A percentile compares a stretch with the other conserved stretches of the same genome.
Evolutionary conservation across 2,888 invertebrate genomes (phyloP).

Genomic region (Hirtodrosophila alboralis): DNA sequence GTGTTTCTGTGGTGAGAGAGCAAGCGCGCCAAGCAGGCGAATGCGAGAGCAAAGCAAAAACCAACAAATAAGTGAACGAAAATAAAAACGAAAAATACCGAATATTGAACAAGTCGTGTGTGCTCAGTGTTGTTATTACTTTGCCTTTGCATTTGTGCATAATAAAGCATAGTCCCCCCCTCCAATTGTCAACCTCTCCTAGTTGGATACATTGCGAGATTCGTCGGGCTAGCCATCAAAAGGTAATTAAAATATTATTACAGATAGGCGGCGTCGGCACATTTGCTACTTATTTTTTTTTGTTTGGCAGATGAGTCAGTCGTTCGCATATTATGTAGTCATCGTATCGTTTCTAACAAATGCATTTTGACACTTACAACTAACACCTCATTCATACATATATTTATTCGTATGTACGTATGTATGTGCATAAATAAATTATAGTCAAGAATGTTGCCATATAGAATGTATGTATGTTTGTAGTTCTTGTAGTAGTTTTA

Average conservation of each 20-base stretch:
- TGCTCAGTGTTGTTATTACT: slow-evolving; percentile 15
- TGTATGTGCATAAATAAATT: neutral
- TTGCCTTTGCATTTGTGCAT: slow-evolving; percentile 27
- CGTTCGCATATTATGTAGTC: slow-evolving; percentile 32
- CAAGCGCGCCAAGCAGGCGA: slow-evolving; percentile 63
- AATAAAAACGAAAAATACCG: slow-evolving; percentile 78
- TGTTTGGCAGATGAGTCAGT: slow-evolving; percentile 56
- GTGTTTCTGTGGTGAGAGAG: slow-evolving; percentile 53
- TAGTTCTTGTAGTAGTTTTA: slow-evolving; percentile 21
- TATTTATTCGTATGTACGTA: slow-evolving; percentile 6
- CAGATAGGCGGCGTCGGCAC: slow-evolving; percentile 43
- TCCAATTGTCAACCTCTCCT: neutral
- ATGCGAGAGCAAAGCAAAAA: slow-evolving; percentile 78
- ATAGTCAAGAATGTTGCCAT: slow-evolving; percentile 25
- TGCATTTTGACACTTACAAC: slow-evolving; percentile 53
- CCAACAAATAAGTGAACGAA: slow-evolving; percentile 79
- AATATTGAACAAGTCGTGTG: slow-evolving; percentile 58
- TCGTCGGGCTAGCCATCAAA: slow-evolving; percentile 15
- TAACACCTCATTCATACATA: slow-evolving; percentile 37
- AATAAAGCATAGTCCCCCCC: slow-evolving; percentile 28
- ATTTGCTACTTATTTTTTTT: no score
- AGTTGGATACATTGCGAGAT: slow-evolving; percentile 41
- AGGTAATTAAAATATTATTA: slow-evolving; percentile 59
- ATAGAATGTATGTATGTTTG: neutral
- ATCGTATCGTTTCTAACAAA: slow-evolving; percentile 43